phyloP scores from a whole-genome alignment of 2,797 vertebrate genomes.

The Graptemys geographica region DNA sequence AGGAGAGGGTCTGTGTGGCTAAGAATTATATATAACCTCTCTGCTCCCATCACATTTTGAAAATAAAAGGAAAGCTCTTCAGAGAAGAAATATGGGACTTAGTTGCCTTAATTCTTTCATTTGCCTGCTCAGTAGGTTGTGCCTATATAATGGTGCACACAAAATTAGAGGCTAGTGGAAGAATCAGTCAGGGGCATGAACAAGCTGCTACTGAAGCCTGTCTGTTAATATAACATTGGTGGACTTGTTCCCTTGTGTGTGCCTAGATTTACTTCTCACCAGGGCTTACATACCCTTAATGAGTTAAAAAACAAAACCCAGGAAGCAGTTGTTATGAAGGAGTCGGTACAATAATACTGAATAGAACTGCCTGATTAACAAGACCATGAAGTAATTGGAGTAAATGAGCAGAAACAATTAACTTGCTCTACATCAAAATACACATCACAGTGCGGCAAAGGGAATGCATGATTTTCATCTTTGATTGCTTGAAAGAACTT shows the following conservation, averaged over 20 bases:
- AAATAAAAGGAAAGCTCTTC: neutral
- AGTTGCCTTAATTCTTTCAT: neutral
- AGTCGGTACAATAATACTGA: conserved; percentile 10
- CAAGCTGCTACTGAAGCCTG: neutral
- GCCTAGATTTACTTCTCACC: neutral
- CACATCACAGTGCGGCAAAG: conserved; percentile 15
- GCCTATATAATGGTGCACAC: neutral
- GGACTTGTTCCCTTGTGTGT: neutral
- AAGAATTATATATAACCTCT: neutral
- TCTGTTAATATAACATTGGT: neutral
- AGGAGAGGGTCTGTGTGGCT: neutral
- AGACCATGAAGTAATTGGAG: conserved; percentile 36
- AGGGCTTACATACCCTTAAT: neutral
- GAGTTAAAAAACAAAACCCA: conserved; percentile 2
- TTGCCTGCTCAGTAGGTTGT: neutral
- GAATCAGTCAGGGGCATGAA: neutral
- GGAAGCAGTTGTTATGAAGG: neutral
- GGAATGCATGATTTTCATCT: conserved; percentile 6
- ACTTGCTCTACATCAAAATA: conserved; percentile 46
- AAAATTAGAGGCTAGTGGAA: neutral
- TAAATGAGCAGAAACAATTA: conserved; percentile 45
- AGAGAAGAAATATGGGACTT: neutral
- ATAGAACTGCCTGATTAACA: conserved; percentile 55
- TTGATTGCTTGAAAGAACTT: conserved; percentile 42
- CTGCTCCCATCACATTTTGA: neutral